Conservation (phyloP, 2,113 vertebrate genomes). For the Callionymus lyra region DNA sequence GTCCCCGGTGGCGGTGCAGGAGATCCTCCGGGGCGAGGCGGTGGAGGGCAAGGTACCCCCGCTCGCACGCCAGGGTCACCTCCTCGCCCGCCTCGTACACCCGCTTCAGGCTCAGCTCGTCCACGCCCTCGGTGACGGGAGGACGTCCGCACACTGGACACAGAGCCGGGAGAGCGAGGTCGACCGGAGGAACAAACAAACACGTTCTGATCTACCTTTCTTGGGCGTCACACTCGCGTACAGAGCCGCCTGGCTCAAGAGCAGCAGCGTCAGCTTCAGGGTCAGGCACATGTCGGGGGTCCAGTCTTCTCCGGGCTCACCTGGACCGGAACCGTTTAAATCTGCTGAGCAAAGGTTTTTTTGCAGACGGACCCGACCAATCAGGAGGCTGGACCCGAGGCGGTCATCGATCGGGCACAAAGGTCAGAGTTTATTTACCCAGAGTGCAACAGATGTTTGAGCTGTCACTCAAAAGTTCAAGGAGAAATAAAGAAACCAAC, state of each 20-base stretch:
- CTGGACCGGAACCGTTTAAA: no score
- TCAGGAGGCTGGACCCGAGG: no score
- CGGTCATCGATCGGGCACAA: no score
- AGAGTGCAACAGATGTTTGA: no score
- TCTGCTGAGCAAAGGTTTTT: no score
- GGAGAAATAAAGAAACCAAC: no score
- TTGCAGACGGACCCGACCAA: no score
- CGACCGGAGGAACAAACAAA: background rate
- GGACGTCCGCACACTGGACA: slow-evolving; percentile 73
- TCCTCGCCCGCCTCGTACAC: slow-evolving; percentile 68
- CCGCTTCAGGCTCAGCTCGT: slow-evolving; percentile 32
- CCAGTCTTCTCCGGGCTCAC: no score
- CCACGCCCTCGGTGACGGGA: slow-evolving; percentile 56
- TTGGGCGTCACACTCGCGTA: slow-evolving; percentile 25
- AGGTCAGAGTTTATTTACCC: no score
- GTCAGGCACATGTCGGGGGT: no score
- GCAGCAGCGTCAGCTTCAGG: slow-evolving; percentile 26
- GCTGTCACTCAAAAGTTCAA: no score
- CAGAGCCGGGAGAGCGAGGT: slow-evolving; percentile 12
- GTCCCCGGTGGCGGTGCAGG: slow-evolving; percentile 56
- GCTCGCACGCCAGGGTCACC: slow-evolving; percentile 61
- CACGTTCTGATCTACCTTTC: slow-evolving; percentile 35
- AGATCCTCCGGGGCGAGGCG: slow-evolving; percentile 37
- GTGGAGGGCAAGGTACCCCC: slow-evolving; percentile 60
- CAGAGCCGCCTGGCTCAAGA: slow-evolving; percentile 35